Base-by-base conservation (phyloP, 2,888 invertebrate genomes). In the Tetragonula carbonaria region DNA sequence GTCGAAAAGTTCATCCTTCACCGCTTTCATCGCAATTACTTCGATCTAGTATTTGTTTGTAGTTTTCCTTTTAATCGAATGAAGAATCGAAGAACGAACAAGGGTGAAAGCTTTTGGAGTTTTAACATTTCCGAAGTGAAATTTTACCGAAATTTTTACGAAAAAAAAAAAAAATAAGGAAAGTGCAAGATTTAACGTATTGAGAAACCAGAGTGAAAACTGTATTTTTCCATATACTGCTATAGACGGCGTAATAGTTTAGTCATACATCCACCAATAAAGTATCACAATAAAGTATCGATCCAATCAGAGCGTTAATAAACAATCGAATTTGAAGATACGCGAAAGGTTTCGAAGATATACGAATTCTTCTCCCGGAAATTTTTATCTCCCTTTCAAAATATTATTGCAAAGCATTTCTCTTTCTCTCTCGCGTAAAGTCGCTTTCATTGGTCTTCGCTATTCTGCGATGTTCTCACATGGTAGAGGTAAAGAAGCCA, bases 401-500 rank as follows among this genome's bases (percentile, higher is more conserved):
- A 77, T 76, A 53, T 77, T 71, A 38, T 71, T 62, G 76, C 71
- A 84, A 80, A 80, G 78, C 74, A 80, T 85, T 85, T 82, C 14
- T 33, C 8, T 45, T 3, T 55, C 0, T 38, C 6, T 38, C 8
- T 72, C 71, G 14, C n/a, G 65, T 71, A 66, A 78, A 82, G 82
- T 86, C 80, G 16, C 28, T n/a, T 28, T 53, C 38, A 50, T 68
- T 18, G 57, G 21, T 57, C 18, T 51, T 38, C 18, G 23, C 33
- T 59, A 28, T 57, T 18, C 33, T 62, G 14, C 23, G 62, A 38
- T 51, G 51, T 21, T 51, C 76, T 38, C 72, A 55, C 67, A 74
- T 38, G 23, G 67, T 33, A 57, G 84, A 79, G 81, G 81, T 78
- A 81, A 82, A 79, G 87, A 83, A 85, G 84, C 82, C 67, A 77